These are phyloP conservation scores for Euwallacea similis DNA, from an alignment of 1,140 invertebrate genomes.

Conservation along the genomic window DNA sequence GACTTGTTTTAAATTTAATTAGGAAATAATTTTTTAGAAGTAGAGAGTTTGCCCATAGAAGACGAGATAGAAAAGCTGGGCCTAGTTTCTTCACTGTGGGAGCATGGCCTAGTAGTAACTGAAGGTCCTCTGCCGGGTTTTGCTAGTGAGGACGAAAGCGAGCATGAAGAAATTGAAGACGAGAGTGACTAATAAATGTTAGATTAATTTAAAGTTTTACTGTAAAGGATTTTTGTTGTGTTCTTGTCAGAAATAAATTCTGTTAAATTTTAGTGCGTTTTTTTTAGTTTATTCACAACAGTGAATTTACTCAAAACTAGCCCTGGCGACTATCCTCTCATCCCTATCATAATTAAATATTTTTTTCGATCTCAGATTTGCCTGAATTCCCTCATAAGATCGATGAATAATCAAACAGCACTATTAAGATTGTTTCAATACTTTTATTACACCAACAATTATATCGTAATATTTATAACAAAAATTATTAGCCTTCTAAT, in stretches of 20 bases:
- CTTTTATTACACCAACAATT: constrained; percentile 56
- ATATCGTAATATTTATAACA: constrained; percentile 54
- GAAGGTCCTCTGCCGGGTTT: constrained; percentile 37
- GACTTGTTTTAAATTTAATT: neutral
- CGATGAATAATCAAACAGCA: neutral
- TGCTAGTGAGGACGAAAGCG: neutral
- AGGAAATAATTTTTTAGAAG: constrained; percentile 52
- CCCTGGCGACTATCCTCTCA: no score
- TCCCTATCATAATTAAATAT: no score
- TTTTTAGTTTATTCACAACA: no score
- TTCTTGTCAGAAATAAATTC: neutral
- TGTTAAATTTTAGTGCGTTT: neutral
- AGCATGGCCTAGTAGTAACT: constrained; percentile 69
- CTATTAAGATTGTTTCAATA: constrained; percentile 37
- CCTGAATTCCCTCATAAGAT: no score
- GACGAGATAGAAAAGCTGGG: constrained; percentile 64
- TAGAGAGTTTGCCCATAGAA: constrained; percentile 71
- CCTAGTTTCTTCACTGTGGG: constrained; percentile 69
- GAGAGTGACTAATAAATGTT: no score
- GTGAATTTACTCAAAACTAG: no score
- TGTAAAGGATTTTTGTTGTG: no score
- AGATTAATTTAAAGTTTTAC: no score
- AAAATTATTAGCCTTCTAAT: constrained; percentile 51
- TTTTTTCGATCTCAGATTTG: no score
- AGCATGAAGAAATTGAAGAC: neutral